Base-by-base conservation (phyloP, 2,113 vertebrate species). In the Perca flavescens region DNA sequence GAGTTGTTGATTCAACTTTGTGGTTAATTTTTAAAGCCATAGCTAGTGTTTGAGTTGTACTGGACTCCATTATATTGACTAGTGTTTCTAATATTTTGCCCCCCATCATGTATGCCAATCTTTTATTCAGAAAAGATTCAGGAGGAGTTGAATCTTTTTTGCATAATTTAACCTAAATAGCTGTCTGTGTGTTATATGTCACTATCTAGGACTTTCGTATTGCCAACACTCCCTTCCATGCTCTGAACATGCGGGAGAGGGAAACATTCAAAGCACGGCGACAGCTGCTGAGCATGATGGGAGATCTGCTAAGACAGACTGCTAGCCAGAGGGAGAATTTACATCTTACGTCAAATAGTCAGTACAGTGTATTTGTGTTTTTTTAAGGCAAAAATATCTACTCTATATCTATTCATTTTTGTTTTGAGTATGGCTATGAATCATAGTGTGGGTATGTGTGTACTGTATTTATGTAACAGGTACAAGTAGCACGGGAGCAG, bases 211-310 rank as follows among this genome's bases (percentile, higher is more conserved):
- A 97, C 81, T 43, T 82, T n/a, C 92, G 82, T 79, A 92, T 97
- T 5, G 86, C 95, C 16, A 91, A 93, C 65, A 95, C 93, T 3
- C 96, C 96, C 2, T 96, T 96, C 82, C 95, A 96, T 1, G 79
- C 91, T 34, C 89, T 96, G 36, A 93, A 70, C 79, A 84, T 86
- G 0, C 22, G n/a, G 0, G 95, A 97, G 81, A 93, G 95, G 40
- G 94, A 97, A 61, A 77, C 36, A 0, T 93, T 92, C 22, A 86
- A 92, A 54, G 66, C 74, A 12, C 94, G 95, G 6, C 93, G 77
- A 57, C 86, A 90, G 40, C 79, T 97, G 58, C 90, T 97, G 28
- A 92, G 90, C 3, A 78, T 88, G 82, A 92, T 97, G 92, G 94
- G 91, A 57, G 53, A 91, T 19, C 88, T 93, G 9, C 88, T 96